Evolutionary conservation across 2,113 vertebrate genomes (phyloP).

Genomic region (Elephantulus edwardii): DNA sequence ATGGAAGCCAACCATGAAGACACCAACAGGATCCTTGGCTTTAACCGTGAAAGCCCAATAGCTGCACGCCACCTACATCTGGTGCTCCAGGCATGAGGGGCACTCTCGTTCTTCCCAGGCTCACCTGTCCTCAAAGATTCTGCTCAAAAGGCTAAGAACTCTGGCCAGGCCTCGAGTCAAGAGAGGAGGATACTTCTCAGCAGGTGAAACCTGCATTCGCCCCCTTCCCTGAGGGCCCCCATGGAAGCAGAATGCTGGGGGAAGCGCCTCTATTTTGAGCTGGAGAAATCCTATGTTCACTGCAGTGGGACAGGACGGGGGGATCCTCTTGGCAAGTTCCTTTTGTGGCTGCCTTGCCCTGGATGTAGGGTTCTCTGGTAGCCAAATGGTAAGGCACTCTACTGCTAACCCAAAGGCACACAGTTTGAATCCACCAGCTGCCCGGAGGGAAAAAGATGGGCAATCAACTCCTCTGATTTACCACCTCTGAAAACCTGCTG

Average conservation of each 20-base stretch:
- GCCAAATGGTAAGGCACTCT: too few species aligned
- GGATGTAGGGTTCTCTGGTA: too few species aligned
- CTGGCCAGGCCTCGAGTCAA: background rate
- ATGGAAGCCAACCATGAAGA: background rate
- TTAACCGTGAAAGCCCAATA: rapidly evolving
- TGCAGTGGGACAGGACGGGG: too few species aligned
- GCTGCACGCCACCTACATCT: background rate
- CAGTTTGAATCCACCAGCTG: too few species aligned
- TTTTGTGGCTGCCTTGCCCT: too few species aligned
- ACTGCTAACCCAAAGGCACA: too few species aligned
- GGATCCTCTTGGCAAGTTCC: background rate
- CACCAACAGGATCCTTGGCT: rapidly evolving
- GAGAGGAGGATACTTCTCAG: background rate
- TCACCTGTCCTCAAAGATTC: background rate
- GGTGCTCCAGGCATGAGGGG: too few species aligned
- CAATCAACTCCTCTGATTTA: too few species aligned
- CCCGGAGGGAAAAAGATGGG: too few species aligned
- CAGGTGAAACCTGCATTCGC: background rate
- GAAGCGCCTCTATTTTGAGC: too few species aligned
- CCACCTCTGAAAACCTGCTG: too few species aligned
- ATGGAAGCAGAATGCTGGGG: background rate
- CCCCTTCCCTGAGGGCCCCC: background rate
- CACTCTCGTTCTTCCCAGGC: background rate
- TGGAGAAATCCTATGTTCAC: rapidly evolving
- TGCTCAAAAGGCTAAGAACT: background rate